Evolutionary conservation across 2,888 invertebrate species (phyloP), one percentile per base, ranked within the genome.

Genomic region (Megaustenia siamemsis): DNA sequence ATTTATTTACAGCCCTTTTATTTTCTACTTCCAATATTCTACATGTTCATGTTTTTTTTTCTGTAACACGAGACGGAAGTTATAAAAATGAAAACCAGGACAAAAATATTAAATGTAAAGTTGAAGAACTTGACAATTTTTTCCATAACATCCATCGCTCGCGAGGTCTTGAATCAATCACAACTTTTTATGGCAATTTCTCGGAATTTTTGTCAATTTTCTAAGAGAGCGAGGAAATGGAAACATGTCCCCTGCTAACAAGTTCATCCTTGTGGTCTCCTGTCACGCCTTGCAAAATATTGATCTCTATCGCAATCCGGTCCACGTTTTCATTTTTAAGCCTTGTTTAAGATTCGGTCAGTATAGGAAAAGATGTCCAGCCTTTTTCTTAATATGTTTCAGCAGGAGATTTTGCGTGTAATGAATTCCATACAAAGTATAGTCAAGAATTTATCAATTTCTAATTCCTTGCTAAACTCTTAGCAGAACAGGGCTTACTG

Each of bases 201-300:
- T 18, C 49, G 32, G n/a, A 73, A 32, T 45, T 73, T 73, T 73
- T 49, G 28, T 49, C 49, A 73, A 49, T 73, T 73, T 73, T 49
- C 73, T 73, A 73, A 49, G 18, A 43, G 49, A 28, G 28, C n/a
- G 18, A 24, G 49, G 45, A 73, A 73, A 73, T 73, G 73, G 49
- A 73, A 73, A 49, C 73, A 73, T 49, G 73, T 73, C 28, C 73
- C 49, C 28, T 49, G 49, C 49, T 73, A 49, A 73, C 73, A 73
- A 49, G 45, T 49, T 28, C 49, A 28, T 49, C 73, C 32, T 73
- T 73, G 5, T 49, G 71, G 49, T 49, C 28, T 73, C 49, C 73
- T 49, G 49, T 49, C 49, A 49, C 45, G 49, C 21, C 73, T 49
- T 32, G 73, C 49, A 32, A 73, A 73, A 73, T 73, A 73, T 73